phyloP scores from a whole-genome alignment of 2,888 invertebrate genomes.

The Leuctra nigra region DNA sequence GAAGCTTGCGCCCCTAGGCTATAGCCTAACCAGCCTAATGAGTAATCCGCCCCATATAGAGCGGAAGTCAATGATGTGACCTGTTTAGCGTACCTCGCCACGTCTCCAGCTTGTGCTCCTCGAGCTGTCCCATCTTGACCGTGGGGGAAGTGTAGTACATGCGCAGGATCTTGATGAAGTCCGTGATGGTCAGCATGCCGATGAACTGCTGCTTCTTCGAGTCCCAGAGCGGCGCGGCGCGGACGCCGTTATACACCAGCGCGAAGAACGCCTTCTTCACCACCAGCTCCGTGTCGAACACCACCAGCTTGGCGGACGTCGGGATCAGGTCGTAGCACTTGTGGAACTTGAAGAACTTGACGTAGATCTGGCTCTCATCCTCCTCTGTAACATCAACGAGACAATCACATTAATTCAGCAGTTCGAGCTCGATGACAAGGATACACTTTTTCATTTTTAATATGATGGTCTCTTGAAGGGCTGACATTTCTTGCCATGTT shows the following conservation, averaged over 20 bases:
- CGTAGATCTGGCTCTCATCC: conserved; percentile 95
- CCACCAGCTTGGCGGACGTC: conserved; percentile 97
- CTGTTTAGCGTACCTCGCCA: conserved; percentile 89
- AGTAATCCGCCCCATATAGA: too few relatives aligned
- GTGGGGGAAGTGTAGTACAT: conserved; percentile 95
- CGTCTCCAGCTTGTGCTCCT: conserved; percentile 93
- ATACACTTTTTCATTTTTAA: too few relatives aligned
- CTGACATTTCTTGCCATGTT: too few relatives aligned
- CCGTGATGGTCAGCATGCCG: conserved; percentile 98
- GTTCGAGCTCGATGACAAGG: too few relatives aligned
- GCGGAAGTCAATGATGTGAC: too few relatives aligned
- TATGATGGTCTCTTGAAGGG: too few relatives aligned
- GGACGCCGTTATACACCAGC: conserved; percentile 95
- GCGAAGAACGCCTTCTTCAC: conserved; percentile 99
- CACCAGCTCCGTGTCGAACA: conserved; percentile 96
- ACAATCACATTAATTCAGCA: too few relatives aligned
- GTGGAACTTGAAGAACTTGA: conserved; percentile 99
- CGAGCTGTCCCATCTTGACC: conserved; percentile 91
- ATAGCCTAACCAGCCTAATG: too few relatives aligned
- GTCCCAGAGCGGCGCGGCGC: conserved; percentile 98
- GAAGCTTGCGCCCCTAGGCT: too few relatives aligned
- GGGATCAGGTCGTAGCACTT: conserved; percentile 99
- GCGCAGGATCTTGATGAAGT: conserved; percentile 96
- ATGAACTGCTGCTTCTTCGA: conserved; percentile 85
- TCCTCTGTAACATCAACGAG: conserved; percentile 65